phyloP scores from a whole-genome alignment of 2,113 vertebrate genomes.

The Plecturocebus donacophilus region DNA sequence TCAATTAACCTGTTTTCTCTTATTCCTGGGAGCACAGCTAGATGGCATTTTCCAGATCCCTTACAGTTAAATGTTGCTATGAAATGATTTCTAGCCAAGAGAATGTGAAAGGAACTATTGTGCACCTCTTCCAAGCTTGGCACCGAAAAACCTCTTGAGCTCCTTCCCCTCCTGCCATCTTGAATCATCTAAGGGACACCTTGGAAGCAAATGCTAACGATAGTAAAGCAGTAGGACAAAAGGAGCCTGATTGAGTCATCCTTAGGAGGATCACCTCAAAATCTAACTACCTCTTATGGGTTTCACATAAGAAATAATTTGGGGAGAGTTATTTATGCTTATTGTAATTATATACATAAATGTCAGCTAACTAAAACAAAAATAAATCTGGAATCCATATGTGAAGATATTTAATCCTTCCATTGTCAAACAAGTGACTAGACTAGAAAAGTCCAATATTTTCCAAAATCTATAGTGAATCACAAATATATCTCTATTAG shows the following conservation, averaged over 20 bases:
- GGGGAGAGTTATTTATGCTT: neutral
- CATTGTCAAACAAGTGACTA: neutral
- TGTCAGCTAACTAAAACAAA: neutral
- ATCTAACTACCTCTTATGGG: neutral
- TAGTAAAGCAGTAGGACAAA: too few species aligned
- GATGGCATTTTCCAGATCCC: neutral
- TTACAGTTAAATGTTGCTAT: neutral
- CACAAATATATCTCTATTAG: neutral
- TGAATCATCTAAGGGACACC: neutral
- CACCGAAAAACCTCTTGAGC: neutral
- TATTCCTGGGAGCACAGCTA: neutral
- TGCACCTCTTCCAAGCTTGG: neutral
- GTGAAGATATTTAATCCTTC: neutral
- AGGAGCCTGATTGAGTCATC: neutral
- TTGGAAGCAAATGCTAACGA: neutral
- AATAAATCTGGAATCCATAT: neutral
- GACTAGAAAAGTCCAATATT: neutral
- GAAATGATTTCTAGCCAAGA: neutral
- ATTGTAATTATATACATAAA: neutral
- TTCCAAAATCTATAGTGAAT: neutral
- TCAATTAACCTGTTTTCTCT: neutral
- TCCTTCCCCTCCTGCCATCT: neutral
- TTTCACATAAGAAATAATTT: neutral
- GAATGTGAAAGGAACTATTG: neutral
- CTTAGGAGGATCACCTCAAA: neutral